phyloP scores from a whole-genome alignment of 92 coral and sea anemone genomes.

The Umimayanthus chanpuru region DNA sequence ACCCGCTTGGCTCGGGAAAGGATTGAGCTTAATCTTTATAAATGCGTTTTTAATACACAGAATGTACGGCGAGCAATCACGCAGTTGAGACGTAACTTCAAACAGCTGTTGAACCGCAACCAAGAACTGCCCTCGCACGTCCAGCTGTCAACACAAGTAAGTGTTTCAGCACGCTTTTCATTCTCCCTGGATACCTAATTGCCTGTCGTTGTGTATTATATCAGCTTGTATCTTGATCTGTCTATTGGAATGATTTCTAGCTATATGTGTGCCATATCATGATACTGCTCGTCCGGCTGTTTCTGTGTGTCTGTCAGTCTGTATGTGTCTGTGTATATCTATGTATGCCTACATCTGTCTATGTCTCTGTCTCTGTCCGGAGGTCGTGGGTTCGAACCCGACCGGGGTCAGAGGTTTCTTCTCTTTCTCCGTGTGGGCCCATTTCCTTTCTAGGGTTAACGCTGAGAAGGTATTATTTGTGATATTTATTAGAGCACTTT shows the following conservation, averaged over 20 bases:
- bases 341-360: not conserved
- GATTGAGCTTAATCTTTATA: not conserved
- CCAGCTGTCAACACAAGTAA: slow-evolving; percentile 81
- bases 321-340: not conserved
- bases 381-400: no score
- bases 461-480: no score
- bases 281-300: not conserved
- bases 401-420: no score
- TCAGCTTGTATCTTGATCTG: not conserved
- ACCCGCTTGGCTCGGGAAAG: no score
- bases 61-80: slow-evolving; percentile 84
- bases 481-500: no score
- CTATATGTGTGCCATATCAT: not conserved
- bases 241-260: not conserved
- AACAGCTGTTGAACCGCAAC: slow-evolving; percentile 77
- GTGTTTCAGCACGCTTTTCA: not conserved
- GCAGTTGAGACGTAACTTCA: slow-evolving; percentile 83
- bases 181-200: not conserved
- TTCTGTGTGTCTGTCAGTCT: not conserved
- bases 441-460: no score
- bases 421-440: no score
- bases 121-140: slow-evolving; percentile 85
- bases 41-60: slow-evolving; percentile 39
- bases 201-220: not conserved
- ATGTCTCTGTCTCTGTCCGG: no score